Evolutionary conservation across 2,113 vertebrate species (phyloP).

Genomic region (human (Homo sapiens)): GRCh38 chr4:40217001-40217500

Average conservation of each 20-base stretch:
- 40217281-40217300: not conserved
- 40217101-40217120: not conserved
- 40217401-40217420: slow-evolving; percentile 12
- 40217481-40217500: not conserved
- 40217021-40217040: not conserved
- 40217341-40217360: not conserved
- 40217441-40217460: not conserved
- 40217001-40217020: not conserved
- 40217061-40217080: not conserved
- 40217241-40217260: not conserved
- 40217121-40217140: not conserved
- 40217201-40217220: not conserved
- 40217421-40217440: not conserved
- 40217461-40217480: not conserved
- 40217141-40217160: not conserved
- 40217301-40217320: not conserved
- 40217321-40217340: not conserved
- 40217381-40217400: not conserved
- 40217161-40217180: not conserved
- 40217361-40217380: not conserved
- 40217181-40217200: too few relatives aligned
- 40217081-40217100: not conserved
- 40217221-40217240: not conserved
- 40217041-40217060: not conserved
- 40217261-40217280: not conserved